Evolutionary conservation across 2,888 invertebrate species (phyloP), one percentile per base, ranked within the genome.

Genomic region (Tineola bisselliella): DNA sequence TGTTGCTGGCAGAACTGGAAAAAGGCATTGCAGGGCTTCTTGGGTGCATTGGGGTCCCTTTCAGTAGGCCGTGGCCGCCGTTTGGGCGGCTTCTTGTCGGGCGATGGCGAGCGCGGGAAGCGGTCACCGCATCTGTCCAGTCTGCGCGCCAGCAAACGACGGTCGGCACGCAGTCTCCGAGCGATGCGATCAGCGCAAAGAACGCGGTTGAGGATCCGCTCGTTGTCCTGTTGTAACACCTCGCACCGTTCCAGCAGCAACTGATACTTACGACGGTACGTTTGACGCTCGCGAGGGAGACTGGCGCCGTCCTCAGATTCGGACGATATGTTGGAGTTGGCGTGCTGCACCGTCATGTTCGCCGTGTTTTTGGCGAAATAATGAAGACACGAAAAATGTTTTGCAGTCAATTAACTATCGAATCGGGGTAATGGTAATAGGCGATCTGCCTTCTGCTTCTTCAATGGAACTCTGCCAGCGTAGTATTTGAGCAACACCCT

Each of bases 1-100:
- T 93, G 93, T 69, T 93, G 93, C 81, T 93, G 93, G 66, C 93
- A 93, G 76, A 92, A 93, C 78, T 93, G 92, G 70, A 93, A 93
- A 77, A 93, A 93, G 58, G 93, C 93, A 88, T 93, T 93, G 61
- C 93, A 92, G 0, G 93, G 93, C 66, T 93, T 88, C 72, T 93
- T 93, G 0, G 93, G 93, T 58, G 93, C 93, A 78, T 92, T 92
- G 0, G 93, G 93, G 79, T 93, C 93, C 68, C 81, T 81, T 67
- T 89, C 89, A 10, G 15, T 15, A 10, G 13, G 48, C 15, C 25
- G 54, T 6, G 54, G 25, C 2, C 15, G 18, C 19, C n/a, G 19
- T 8, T n/a, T 18, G 56, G 25, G 1, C n/a, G 58, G 33, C 5
- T 25, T 15, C 30, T 5, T 15, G 11, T 19, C 18, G 5, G 56